Evolutionary conservation across 1,140 invertebrate species (phyloP).

Genomic region (Cotesia vestalis): DNA sequence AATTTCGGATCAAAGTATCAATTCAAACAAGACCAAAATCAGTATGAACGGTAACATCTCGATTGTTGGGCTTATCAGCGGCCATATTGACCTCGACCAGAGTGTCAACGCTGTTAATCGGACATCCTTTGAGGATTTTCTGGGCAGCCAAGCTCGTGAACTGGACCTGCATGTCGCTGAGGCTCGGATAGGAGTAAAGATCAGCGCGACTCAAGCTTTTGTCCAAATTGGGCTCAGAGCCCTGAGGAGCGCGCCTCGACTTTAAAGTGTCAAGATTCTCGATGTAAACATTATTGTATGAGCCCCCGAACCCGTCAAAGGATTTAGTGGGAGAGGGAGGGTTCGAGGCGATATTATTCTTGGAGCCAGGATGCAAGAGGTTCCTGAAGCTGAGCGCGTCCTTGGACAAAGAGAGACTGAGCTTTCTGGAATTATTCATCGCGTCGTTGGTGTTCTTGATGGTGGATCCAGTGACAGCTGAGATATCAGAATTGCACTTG

Average conservation of each 20-base stretch:
- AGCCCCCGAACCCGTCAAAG: constrained; percentile 75
- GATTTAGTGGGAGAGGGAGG: constrained; percentile 75
- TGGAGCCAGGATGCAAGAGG: constrained; percentile 67
- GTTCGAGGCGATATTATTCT: constrained; percentile 70
- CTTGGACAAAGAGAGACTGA: constrained; percentile 74
- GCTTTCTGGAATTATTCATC: constrained; percentile 82
- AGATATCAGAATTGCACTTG: constrained; percentile 53
- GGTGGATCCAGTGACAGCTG: constrained; percentile 66
- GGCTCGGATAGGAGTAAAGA: constrained; percentile 82
- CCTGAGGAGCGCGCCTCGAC: constrained; percentile 53
- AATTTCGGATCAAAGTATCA: not conserved
- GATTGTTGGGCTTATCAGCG: constrained; percentile 79
- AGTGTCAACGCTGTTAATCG: constrained; percentile 86
- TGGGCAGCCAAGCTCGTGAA: constrained; percentile 87
- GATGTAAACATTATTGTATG: constrained; percentile 76
- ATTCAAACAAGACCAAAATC: constrained; percentile 70
- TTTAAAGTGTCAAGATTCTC: constrained; percentile 68
- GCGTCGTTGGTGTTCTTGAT: constrained; percentile 77
- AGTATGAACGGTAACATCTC: constrained; percentile 71
- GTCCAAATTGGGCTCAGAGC: constrained; percentile 61
- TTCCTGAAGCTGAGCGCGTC: constrained; percentile 80
- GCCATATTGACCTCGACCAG: constrained; percentile 87
- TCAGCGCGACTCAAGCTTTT: constrained; percentile 66
- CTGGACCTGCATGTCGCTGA: constrained; percentile 84
- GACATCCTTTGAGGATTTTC: constrained; percentile 84